Evolutionary conservation across 2,113 vertebrate genomes (phyloP).

Genomic region (Turnix velox): DNA sequence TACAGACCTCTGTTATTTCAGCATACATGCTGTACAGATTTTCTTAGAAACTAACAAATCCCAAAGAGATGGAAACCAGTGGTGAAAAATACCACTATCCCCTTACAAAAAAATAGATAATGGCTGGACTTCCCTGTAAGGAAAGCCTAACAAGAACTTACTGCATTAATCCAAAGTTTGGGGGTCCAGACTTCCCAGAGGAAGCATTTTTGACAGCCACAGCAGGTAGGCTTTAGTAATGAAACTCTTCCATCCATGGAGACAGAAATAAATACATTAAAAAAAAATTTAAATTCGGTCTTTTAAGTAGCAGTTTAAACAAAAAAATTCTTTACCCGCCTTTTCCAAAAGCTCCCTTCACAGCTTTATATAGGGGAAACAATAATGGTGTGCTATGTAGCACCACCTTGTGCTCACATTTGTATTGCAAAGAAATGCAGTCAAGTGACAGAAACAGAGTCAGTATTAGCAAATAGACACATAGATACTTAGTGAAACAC

Average conservation of each 20-base stretch:
- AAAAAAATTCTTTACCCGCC: background rate
- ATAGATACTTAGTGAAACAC: background rate
- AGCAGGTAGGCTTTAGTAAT: background rate
- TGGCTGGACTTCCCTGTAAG: background rate
- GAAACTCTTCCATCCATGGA: background rate
- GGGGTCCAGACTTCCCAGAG: background rate
- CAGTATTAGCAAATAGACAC: background rate
- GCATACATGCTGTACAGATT: background rate
- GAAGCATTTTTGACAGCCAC: background rate
- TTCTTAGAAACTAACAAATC: background rate
- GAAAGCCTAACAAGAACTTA: background rate
- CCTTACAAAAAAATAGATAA: background rate
- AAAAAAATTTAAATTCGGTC: background rate
- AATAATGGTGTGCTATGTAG: background rate
- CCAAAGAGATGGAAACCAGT: background rate
- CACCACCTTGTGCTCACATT: conserved; percentile 16
- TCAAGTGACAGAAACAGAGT: background rate
- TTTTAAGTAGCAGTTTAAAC: background rate
- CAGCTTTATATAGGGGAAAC: background rate
- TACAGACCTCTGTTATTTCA: background rate
- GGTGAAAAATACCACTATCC: background rate
- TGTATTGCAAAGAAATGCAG: background rate
- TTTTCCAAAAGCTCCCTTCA: background rate
- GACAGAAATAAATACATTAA: background rate
- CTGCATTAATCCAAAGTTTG: background rate